Evolutionary conservation across 2,113 vertebrate species (phyloP).

Genomic region (Notiomystis cincta): DNA sequence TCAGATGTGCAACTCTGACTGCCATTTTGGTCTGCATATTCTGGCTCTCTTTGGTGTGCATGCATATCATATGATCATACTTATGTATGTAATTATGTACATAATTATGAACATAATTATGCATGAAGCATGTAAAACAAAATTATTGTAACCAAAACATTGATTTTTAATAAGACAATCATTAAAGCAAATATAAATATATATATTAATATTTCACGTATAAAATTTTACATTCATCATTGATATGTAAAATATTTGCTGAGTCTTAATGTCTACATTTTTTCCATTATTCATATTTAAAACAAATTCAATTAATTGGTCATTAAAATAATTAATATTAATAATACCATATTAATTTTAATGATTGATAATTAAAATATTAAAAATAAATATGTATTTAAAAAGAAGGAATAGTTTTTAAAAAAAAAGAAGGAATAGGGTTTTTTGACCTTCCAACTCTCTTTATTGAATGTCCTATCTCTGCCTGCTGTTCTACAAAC

Average conservation of each 20-base stretch:
- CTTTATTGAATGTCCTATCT: background rate
- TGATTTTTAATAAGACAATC: background rate
- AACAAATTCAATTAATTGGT: background rate
- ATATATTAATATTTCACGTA: background rate
- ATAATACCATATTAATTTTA: background rate
- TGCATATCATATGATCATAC: background rate
- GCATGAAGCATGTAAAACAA: background rate
- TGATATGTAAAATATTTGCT: background rate
- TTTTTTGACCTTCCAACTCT: background rate
- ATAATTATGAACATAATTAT: background rate
- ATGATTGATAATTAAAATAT: background rate
- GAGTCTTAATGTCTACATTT: background rate
- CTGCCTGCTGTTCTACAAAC: background rate
- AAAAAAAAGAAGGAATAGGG: rapidly evolving
- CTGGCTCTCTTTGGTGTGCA: background rate
- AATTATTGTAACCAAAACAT: background rate
- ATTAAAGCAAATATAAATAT: background rate
- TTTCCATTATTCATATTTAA: background rate
- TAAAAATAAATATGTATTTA: background rate
- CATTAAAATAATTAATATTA: background rate
- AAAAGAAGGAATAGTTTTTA: background rate
- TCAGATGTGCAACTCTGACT: background rate
- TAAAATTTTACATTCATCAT: background rate
- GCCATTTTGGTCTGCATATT: background rate
- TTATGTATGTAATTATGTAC: background rate